Conservation (phyloP, 1,140 invertebrate genomes). For the Lordiphosa collinella region DNA sequence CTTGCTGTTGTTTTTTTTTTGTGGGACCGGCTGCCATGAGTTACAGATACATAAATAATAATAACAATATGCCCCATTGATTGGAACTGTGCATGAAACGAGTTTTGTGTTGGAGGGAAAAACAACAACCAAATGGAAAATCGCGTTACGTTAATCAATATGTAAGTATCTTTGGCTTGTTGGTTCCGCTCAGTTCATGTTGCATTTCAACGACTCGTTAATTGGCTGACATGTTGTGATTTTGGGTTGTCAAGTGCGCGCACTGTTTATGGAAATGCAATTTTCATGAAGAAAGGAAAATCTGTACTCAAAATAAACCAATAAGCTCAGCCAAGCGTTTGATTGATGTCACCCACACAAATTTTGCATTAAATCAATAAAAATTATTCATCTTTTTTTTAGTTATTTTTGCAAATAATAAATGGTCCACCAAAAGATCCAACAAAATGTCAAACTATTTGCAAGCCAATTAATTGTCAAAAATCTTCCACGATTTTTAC, state of each 20-base stretch:
- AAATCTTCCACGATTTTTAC: not conserved
- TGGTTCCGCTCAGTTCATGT: slow-evolving; percentile 26
- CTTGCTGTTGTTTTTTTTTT: slow-evolving; percentile 21
- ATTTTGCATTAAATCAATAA: not conserved
- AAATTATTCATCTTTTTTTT: slow-evolving; percentile 39
- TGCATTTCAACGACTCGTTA: slow-evolving; percentile 60
- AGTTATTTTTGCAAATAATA: slow-evolving; percentile 22
- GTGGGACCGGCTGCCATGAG: slow-evolving; percentile 56
- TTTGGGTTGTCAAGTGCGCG: slow-evolving; percentile 59
- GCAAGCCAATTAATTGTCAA: slow-evolving; percentile 39
- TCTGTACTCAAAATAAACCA: too few relatives aligned
- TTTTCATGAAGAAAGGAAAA: too few relatives aligned
- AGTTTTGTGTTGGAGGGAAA: slow-evolving; percentile 35
- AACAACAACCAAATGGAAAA: slow-evolving; percentile 48
- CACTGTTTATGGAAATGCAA: slow-evolving; percentile 22
- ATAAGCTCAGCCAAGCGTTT: slow-evolving; percentile 1
- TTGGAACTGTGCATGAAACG: slow-evolving; percentile 51
- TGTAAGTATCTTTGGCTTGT: slow-evolving; percentile 27
- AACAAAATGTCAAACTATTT: slow-evolving; percentile 42
- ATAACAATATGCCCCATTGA: slow-evolving; percentile 71
- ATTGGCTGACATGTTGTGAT: slow-evolving; percentile 75
- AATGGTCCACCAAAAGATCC: slow-evolving; percentile 25
- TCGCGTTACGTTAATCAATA: slow-evolving; percentile 48
- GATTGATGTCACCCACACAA: slow-evolving; percentile 19
- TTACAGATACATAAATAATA: slow-evolving; percentile 68